Base-by-base conservation (phyloP, 1,140 invertebrate species). In the Caerostris extrusa region DNA sequence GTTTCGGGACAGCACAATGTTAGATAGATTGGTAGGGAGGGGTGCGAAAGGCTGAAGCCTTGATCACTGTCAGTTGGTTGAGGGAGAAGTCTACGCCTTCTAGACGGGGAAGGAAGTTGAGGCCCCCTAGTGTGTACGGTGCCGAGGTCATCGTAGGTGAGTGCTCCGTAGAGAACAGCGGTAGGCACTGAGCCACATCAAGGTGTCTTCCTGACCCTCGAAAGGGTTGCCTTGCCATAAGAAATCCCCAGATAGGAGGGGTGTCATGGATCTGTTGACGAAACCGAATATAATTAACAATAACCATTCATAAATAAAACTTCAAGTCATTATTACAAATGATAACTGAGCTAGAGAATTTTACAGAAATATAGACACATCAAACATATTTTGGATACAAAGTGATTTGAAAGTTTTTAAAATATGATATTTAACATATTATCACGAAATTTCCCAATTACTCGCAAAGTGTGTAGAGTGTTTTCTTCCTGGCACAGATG, bases 41-140 rank as follows among this genome's bases (percentile, higher is more conserved):
- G n/a, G 17, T 7, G 34, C 55, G 64, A 93, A 93, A 57, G 83
- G 61, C 55, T n/a, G 50, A 6, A 64, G 56, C 7, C 8, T 77
- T 34, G 3, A 93, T 19, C 7, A 55, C 4, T 34, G 58, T 77
- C 64, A 93, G 67, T 34, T 87, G 64, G 55, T 92, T 90, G 50
- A 67, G 3, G 34, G 94, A 86, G 57, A 91, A 56, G n/a, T 94
- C 90, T 7, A 94, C 34, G 8, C 55, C 86, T 82, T 94, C 67
- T n/a, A 88, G 10, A 5, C 56, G 19, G 14, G 90, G 90, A 17
- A 94, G 89, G 5, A 64, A 17, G 19, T 93, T 56, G 19, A 94
- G 61, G 19, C 91, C 91, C 91, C 53, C 60, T 69, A 19, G 85
- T 93, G 56, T 93, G 86, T 34, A 81, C n/a, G 12, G 91, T 88